phyloP scores from a whole-genome alignment of 2,113 vertebrate genomes.

The Malurus alboscapulatus region DNA sequence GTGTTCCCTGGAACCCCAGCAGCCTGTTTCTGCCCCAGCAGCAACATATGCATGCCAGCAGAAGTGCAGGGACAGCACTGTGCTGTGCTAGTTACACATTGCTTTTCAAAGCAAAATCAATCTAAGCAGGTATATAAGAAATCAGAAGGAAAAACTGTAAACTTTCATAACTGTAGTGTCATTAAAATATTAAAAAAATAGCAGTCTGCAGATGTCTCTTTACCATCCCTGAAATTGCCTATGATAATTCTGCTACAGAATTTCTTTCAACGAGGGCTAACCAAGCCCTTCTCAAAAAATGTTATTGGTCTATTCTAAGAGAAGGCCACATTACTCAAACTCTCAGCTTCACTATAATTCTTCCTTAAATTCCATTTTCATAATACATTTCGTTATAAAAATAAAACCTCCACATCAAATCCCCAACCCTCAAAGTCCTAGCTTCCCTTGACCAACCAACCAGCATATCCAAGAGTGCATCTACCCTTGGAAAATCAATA shows the following conservation, averaged over 20 bases:
- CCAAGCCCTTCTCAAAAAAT: conserved; percentile 35
- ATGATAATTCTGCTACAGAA: background rate
- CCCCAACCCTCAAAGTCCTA: background rate
- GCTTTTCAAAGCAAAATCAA: conserved; percentile 7
- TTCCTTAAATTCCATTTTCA: conserved; percentile 61
- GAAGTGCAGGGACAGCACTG: background rate
- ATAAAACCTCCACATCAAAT: conserved; percentile 19
- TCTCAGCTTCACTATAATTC: conserved; percentile 63
- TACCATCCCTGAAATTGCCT: conserved; percentile 13
- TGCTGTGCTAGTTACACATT: background rate
- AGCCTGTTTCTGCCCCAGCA: background rate
- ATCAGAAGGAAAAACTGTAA: conserved; percentile 53
- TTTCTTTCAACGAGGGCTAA: background rate
- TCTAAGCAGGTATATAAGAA: background rate
- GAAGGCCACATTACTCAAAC: conserved; percentile 59
- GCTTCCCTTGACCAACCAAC: background rate
- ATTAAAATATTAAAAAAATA: background rate
- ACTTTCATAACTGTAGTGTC: conserved; percentile 74
- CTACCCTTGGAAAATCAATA: conserved; percentile 2
- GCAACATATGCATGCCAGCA: background rate
- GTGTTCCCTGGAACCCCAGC: background rate
- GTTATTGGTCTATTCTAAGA: conserved; percentile 58
- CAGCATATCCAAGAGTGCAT: background rate
- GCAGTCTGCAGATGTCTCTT: background rate
- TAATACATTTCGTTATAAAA: conserved; percentile 51